Evolutionary conservation across 1,140 invertebrate species (phyloP), one percentile per base, ranked within the genome.

Genomic region (Lucilia cuprina): DNA sequence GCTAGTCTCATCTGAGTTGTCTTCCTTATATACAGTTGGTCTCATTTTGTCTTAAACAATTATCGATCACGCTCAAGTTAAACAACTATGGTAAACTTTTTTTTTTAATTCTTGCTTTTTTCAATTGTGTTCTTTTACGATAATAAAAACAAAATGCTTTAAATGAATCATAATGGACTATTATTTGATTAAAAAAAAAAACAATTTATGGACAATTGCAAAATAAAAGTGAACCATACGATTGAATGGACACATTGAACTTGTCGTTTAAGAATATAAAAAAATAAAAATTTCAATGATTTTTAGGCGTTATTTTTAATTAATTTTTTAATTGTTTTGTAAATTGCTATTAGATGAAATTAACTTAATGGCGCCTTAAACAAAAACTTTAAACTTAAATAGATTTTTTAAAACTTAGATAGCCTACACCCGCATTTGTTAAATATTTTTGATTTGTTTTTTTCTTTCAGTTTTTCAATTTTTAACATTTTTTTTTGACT

Each of bases 251-350:
- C n/a, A 60, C 55, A 60, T 60, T 60, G 55, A 60, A 60, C 55
- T 60, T 60, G 55, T n/a, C 55, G 7, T 2, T 60, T 60, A 0
- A 60, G 14, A 60, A 60, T 50, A 50, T 12, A 9, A 10, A 55
- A 55, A 55, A 7, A 7, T 55, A 10, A 55, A 5, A 55, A 10
- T 55, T 55, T 55, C 5, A 55, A 55, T 55, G 50, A 55, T 60
- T 60, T 60, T 60, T 60, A 60, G 55, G 55, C 55, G 55, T 60
- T 60, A 60, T 60, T 60, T 60, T 60, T 60, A 60, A 60, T 60
- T 60, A 60, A 60, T 60, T 60, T 60, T 60, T 60, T 60, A 17
- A 60, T 60, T 60, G 55, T 60, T n/a, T 60, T 60, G 14, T n/a
- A n/a, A 60, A 60, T 60, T 60, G 55, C n/a, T n/a, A 5, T 41